Base-by-base conservation (phyloP, 2,888 invertebrate genomes). In the Tachina lurida region DNA sequence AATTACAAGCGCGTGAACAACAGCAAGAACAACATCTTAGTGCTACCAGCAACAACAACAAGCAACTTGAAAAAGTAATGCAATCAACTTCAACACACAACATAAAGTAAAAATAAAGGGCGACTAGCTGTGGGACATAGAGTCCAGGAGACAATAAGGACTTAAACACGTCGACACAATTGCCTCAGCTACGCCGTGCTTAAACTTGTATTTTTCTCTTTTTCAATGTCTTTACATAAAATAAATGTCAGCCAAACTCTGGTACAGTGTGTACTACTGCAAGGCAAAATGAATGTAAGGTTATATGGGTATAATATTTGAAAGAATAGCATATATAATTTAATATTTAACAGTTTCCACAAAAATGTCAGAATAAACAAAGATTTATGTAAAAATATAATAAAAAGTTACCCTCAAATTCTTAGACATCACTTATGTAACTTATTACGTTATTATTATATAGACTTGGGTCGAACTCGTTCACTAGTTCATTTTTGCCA, bases 1-100 rank as follows among this genome's bases (percentile, higher is more conserved):
- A 84, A 83, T 80, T 85, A 74, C 85, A 87, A 73, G 67, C 70
- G 78, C 83, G 79, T 79, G 79, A 85, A 85, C 63, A 85, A 79
- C 76, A 75, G 62, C 76, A 81, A 65, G 63, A 78, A 65, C 68
- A 78, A 68, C 73, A 76, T 67, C 17, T n/a, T 43, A 60, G 19
- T 41, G 45, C 39, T 12, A 39, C 15, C n/a, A 75, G 39, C 12
- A 78, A 56, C 7, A 67, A 56, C 49, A 70, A 70, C 45, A 67
- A 71, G 7, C 3, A 78, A 54, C 19, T 63, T 54, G 41, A 31
- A 39, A 65, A 58, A 68, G 62, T 9, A 70, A 67, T 19, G 54
- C 63, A 75, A 74, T 70, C 60, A 73, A 52, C 54, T 52, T n/a
- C 74, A 78, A 73, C 19, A 70, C 19, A 17, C 39, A 41, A 67